These are phyloP conservation scores for Trachelus tabidus DNA, from an alignment of 2,888 invertebrate genomes.

Conservation along the genomic window DNA sequence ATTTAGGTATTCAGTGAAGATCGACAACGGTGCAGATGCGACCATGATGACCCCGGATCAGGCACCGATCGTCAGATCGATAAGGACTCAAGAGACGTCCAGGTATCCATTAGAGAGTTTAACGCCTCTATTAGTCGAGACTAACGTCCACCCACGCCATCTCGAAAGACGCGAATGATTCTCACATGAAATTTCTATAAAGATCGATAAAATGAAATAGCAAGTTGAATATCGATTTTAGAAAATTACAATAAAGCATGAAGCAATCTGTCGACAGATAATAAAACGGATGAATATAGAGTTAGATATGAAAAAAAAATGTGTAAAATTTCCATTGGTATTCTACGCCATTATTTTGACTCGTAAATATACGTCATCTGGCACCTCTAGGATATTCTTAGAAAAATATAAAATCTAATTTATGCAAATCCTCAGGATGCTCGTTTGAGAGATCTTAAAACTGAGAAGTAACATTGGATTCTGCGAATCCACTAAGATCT, in stretches of 20 bases:
- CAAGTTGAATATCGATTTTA: not conserved
- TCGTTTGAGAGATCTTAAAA: not conserved
- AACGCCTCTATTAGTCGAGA: conserved; percentile 41
- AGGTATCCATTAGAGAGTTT: conserved; percentile 32
- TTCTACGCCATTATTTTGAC: not conserved
- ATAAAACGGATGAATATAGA: not conserved
- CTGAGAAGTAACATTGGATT: not conserved
- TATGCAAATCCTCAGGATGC: conserved; percentile 59
- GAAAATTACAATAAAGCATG: not conserved
- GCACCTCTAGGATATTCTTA: not conserved
- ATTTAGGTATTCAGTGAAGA: conserved; percentile 20
- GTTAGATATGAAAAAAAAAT: not conserved
- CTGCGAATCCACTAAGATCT: not conserved
- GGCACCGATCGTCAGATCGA: conserved; percentile 34
- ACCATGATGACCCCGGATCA: conserved; percentile 22
- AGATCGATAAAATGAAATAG: not conserved
- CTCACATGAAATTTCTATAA: not conserved
- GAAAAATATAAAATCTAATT: conserved; percentile 56
- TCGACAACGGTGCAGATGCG: conserved; percentile 19
- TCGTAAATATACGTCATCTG: not conserved
- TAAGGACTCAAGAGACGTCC: conserved; percentile 28
- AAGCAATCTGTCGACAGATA: not conserved
- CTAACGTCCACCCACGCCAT: conserved; percentile 30
- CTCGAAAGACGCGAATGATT: not conserved
- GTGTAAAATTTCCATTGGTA: not conserved